Evolutionary conservation across 2,888 invertebrate genomes (phyloP).

Genomic region (Baronia brevicornis): DNA sequence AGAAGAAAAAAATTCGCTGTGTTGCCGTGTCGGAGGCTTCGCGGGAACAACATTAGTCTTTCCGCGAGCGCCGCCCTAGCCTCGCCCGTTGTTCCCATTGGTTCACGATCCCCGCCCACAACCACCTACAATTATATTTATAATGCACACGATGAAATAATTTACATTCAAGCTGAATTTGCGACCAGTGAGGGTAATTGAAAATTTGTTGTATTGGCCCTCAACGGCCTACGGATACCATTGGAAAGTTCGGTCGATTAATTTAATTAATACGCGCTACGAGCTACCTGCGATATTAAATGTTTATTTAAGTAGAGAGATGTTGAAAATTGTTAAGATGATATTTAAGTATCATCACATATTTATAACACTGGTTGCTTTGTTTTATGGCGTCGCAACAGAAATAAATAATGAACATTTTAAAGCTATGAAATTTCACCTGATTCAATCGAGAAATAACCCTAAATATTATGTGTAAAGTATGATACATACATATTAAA

Average conservation of each 20-base stretch:
- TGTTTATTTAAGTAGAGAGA: constrained; percentile 5
- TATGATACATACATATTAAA: no score
- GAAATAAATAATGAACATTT: no score
- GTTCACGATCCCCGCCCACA: constrained; percentile 52
- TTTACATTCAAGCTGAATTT: constrained; percentile 75
- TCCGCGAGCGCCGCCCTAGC: constrained; percentile 56
- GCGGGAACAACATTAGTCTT: constrained; percentile 68
- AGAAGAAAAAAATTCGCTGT: constrained; percentile 23
- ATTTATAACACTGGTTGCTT: no score
- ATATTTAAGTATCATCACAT: constrained; percentile 2
- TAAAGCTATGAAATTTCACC: no score
- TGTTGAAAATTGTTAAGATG: constrained; percentile 1
- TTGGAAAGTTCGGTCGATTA: constrained; percentile 23
- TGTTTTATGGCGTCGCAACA: no score
- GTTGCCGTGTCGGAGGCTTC: constrained; percentile 60
- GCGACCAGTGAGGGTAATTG: constrained; percentile 71
- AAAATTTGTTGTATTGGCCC: constrained; percentile 74
- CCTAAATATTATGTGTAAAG: no score
- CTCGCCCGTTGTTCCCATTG: constrained; percentile 46
- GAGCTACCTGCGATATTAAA: constrained; percentile 4
- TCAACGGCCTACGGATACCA: constrained; percentile 44
- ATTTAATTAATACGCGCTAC: constrained; percentile 41
- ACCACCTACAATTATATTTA: constrained; percentile 74
- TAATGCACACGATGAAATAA: constrained; percentile 72
- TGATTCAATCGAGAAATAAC: no score